Evolutionary conservation across 2,797 vertebrate genomes (phyloP).

Genomic region (Aphelocoma californica): DNA sequence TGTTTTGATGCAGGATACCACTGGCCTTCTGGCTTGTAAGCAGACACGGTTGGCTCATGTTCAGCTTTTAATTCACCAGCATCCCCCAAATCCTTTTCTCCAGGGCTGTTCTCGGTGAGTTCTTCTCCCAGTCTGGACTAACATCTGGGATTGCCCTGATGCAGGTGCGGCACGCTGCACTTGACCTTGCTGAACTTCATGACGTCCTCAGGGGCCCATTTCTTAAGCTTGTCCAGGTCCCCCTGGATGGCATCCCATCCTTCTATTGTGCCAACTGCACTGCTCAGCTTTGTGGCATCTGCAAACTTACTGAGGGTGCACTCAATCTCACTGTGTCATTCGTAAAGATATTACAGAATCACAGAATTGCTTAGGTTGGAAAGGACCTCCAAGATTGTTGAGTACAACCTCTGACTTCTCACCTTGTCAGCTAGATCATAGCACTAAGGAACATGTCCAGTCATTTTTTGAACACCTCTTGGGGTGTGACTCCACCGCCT

Average conservation of each 20-base stretch:
- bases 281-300: not conserved
- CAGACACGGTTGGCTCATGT: not conserved
- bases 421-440: not conserved
- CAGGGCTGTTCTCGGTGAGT: not conserved
- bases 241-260: not conserved
- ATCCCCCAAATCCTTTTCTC: not conserved
- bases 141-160: not conserved
- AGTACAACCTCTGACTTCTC: not conserved
- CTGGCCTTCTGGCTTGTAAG: fast-evolving
- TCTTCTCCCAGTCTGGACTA: not conserved
- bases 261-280: not conserved
- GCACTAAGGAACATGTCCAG: not conserved
- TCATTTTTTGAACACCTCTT: not conserved
- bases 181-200: not conserved
- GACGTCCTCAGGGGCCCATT: not conserved
- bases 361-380: not conserved
- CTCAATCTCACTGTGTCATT: not conserved
- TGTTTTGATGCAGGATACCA: not conserved
- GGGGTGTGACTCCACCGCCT: fast-evolving
- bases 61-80: not conserved
- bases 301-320: not conserved
- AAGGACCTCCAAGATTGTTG: not conserved
- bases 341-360: not conserved
- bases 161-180: not conserved
- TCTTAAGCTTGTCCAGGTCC: not conserved